These are phyloP conservation scores for Spea bombifrons DNA, from an alignment of 2,113 vertebrate species.

Conservation along the genomic window DNA sequence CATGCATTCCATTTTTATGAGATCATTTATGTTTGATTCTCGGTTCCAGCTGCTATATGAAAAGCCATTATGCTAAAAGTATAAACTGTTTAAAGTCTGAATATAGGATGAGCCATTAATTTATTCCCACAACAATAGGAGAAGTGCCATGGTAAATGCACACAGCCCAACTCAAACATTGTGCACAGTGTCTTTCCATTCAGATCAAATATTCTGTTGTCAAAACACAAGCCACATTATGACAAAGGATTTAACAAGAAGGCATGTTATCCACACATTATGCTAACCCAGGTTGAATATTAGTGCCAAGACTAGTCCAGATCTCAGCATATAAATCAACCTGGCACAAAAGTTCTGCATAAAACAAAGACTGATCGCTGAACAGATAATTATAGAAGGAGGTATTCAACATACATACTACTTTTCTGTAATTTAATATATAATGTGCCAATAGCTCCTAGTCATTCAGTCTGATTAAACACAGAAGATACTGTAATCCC, in stretches of 20 bases:
- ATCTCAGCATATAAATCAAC: neutral
- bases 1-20: neutral
- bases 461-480: slow-evolving; percentile 18
- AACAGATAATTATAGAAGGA: slow-evolving; percentile 14
- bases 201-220: slow-evolving; percentile 40
- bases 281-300: slow-evolving; percentile 7
- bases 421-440: slow-evolving; percentile 18
- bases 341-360: slow-evolving; percentile 13
- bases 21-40: slow-evolving; percentile 10
- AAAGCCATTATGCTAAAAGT: slow-evolving; percentile 14
- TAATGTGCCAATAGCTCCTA: slow-evolving; percentile 19
- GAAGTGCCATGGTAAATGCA: slow-evolving; percentile 3
- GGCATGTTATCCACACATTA: slow-evolving; percentile 14
- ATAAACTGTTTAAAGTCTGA: slow-evolving; percentile 20
- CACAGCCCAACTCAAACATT: slow-evolving; percentile 35
- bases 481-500: neutral
- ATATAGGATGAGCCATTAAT: slow-evolving; percentile 32
- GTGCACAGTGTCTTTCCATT: slow-evolving; percentile 26
- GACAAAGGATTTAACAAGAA: slow-evolving; percentile 28
- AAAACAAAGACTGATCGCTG: slow-evolving; percentile 4
- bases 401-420: neutral
- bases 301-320: neutral
- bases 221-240: slow-evolving; percentile 35
- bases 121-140: slow-evolving; percentile 29
- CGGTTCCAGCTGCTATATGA: slow-evolving; percentile 18